phyloP scores from a whole-genome alignment of 2,888 invertebrate species.

The Bellardia pandia region DNA sequence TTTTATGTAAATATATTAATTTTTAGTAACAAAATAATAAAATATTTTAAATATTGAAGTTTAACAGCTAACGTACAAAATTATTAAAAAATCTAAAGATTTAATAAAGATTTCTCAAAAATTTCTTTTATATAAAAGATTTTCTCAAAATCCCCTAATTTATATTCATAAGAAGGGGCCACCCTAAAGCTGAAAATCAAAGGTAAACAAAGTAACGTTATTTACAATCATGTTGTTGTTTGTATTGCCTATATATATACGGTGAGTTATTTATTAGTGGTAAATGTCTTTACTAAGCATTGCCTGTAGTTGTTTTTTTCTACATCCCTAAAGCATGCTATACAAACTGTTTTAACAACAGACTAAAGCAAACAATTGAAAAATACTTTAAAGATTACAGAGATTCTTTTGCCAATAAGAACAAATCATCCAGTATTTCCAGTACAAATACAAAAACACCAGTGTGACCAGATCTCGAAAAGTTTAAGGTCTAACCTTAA shows the following conservation, averaged over 20 bases:
- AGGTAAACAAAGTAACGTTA: not conserved
- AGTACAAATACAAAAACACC: no score
- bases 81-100: no score
- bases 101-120: no score
- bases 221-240: not conserved
- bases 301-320: not conserved
- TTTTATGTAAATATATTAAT: no score
- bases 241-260: not conserved
- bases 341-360: not conserved
- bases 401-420: no score
- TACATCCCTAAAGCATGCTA: constrained; percentile 27
- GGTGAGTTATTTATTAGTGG: not conserved
- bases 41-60: no score
- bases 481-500: no score
- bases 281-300: constrained; percentile 15
- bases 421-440: no score
- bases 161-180: not conserved
- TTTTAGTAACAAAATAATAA: no score
- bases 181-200: not conserved
- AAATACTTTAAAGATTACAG: no score
- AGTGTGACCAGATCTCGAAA: no score
- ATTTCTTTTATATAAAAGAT: not conserved
- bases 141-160: not conserved
- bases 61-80: no score
- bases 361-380: not conserved